phyloP scores from a whole-genome alignment of 1,140 invertebrate genomes.

The Lethrus apterus region DNA sequence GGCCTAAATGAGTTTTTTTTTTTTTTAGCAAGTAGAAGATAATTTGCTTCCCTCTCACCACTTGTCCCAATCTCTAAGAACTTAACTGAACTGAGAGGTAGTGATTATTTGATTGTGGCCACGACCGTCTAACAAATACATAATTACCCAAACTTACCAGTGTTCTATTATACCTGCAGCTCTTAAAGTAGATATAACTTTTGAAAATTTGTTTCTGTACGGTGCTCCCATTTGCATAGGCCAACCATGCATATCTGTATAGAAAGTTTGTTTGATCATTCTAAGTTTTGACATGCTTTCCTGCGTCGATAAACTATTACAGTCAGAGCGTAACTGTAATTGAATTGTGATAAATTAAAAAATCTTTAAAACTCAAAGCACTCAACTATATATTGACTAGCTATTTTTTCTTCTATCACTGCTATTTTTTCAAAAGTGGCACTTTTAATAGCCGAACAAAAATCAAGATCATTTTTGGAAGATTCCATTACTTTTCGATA shows the following conservation, averaged over 20 bases:
- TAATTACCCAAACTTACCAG: too few species aligned
- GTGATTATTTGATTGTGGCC: too few species aligned
- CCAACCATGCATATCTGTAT: conserved; percentile 18
- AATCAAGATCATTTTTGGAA: conserved; percentile 11
- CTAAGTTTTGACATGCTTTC: conserved; percentile 7
- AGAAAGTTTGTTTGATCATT: conserved; percentile 12
- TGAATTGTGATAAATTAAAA: background rate
- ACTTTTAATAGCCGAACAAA: conserved; percentile 11
- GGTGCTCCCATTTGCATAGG: conserved; percentile 14
- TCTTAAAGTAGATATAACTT: conserved; percentile 12
- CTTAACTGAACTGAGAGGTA: too few species aligned
- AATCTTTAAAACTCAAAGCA: background rate
- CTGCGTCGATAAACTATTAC: conserved; percentile 1
- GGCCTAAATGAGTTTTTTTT: background rate
- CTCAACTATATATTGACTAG: conserved; percentile 13
- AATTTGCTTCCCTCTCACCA: too few species aligned
- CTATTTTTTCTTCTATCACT: conserved; percentile 15
- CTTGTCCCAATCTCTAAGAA: too few species aligned
- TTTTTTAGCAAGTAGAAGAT: too few species aligned
- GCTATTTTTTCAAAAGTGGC: conserved; percentile 1
- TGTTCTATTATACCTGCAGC: conserved; percentile 16
- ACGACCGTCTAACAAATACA: too few species aligned
- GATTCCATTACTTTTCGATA: conserved; percentile 11
- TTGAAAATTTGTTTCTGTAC: conserved; percentile 12
- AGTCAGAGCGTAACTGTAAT: background rate